Conservation (phyloP, 2,888 invertebrate genomes). For the Plagiodera versicolora region DNA sequence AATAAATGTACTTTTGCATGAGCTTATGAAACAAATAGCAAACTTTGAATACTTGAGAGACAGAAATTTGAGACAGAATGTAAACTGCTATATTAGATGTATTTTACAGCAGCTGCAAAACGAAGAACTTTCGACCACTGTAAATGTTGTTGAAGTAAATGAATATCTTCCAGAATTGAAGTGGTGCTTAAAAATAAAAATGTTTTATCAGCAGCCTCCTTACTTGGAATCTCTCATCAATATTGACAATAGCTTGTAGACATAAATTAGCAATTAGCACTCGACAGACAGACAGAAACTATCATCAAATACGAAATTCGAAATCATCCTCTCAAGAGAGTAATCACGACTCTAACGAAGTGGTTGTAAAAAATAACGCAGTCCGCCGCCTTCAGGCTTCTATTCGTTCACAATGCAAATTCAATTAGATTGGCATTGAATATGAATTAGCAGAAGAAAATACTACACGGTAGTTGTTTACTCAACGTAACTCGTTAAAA, state of each 20-base stretch:
- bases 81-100: too few species aligned
- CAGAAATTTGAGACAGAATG: too few species aligned
- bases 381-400: constrained; percentile 12
- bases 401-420: constrained; percentile 23
- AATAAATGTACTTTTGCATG: too few species aligned
- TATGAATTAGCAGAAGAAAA: constrained; percentile 21
- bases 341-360: constrained; percentile 4
- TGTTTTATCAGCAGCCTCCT: neutral
- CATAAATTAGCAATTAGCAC: constrained; percentile 6
- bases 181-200: too few species aligned
- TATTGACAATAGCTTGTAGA: neutral
- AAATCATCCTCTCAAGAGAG: constrained; percentile 20
- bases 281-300: neutral
- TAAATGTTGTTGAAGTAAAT: too few species aligned
- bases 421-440: constrained; percentile 27
- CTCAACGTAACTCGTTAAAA: constrained; percentile 12
- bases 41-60: too few species aligned
- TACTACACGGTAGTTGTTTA: constrained; percentile 18
- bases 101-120: too few species aligned
- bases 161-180: too few species aligned
- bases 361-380: constrained; percentile 19
- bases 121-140: too few species aligned
- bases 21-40: too few species aligned
- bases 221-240: neutral
- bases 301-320: constrained; percentile 4